Evolutionary conservation across 2,888 invertebrate genomes (phyloP).

Genomic region (Omphaloscelis lunosa): DNA sequence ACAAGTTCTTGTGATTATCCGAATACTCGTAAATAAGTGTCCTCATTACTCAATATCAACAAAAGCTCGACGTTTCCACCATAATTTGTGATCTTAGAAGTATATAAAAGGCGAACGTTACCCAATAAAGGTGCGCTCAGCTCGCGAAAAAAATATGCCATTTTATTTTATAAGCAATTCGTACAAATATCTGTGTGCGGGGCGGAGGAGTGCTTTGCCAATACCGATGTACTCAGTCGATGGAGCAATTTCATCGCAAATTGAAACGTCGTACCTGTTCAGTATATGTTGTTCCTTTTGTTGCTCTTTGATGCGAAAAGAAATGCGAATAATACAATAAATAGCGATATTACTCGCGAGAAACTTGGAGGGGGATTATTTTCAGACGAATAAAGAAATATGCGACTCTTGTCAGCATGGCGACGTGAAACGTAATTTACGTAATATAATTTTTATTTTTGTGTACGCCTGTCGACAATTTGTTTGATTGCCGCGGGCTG

Average conservation of each 20-base stretch:
- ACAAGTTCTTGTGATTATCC: constrained; percentile 22
- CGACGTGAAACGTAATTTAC: constrained; percentile 62
- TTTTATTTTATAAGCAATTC: constrained; percentile 66
- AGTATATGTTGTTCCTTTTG: constrained; percentile 72
- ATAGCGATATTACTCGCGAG: constrained; percentile 75
- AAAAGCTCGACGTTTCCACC: constrained; percentile 17
- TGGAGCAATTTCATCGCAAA: constrained; percentile 75
- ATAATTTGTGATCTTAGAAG: constrained; percentile 43
- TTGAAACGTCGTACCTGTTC: constrained; percentile 71
- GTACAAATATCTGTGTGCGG: constrained; percentile 65
- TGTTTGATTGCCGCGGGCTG: constrained; percentile 60
- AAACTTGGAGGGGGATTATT: constrained; percentile 70
- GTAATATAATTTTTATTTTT: constrained; percentile 67
- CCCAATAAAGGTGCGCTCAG: constrained; percentile 32
- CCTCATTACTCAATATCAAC: constrained; percentile 31
- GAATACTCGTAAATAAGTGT: constrained; percentile 19
- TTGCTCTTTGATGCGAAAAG: constrained; percentile 79
- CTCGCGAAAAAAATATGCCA: constrained; percentile 53
- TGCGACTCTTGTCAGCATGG: constrained; percentile 61
- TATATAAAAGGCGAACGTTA: constrained; percentile 49
- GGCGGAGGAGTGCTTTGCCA: constrained; percentile 61
- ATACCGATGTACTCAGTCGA: constrained; percentile 69
- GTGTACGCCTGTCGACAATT: constrained; percentile 56
- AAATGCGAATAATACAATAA: constrained; percentile 81
- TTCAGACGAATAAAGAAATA: constrained; percentile 64